Evolutionary conservation across 2,888 invertebrate species (phyloP).

Genomic region (Stratiomys singularior): DNA sequence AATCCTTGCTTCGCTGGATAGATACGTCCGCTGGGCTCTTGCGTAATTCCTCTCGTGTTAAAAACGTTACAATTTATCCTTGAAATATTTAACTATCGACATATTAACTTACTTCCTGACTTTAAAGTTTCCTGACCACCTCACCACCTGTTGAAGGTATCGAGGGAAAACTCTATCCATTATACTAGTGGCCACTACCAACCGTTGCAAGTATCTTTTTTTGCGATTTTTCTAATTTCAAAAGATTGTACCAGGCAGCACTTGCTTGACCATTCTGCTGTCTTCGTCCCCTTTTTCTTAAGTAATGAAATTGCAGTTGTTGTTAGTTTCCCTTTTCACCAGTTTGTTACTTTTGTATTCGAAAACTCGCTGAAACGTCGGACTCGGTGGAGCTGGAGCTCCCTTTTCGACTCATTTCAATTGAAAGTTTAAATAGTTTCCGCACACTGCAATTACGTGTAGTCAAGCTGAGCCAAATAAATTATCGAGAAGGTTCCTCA

Average conservation of each 20-base stretch:
- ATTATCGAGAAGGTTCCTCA: conserved; percentile 46
- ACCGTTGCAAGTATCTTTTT: conserved; percentile 22
- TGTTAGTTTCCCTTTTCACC: neutral
- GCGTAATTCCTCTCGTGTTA: too few relatives aligned
- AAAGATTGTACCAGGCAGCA: conserved; percentile 22
- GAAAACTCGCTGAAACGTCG: neutral
- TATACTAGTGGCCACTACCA: neutral
- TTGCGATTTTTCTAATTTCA: conserved; percentile 37
- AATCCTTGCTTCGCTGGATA: too few relatives aligned
- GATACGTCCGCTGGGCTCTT: too few relatives aligned
- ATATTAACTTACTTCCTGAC: too few relatives aligned
- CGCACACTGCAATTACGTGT: conserved; percentile 48
- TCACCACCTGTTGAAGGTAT: too few relatives aligned
- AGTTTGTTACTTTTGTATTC: conserved; percentile 4
- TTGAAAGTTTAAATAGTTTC: conserved; percentile 43
- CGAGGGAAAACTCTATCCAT: neutral
- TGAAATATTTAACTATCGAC: too few relatives aligned
- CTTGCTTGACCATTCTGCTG: conserved; percentile 33
- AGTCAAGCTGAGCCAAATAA: conserved; percentile 47
- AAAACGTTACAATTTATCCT: too few relatives aligned
- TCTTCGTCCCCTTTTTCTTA: conserved; percentile 20
- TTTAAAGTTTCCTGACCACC: too few relatives aligned
- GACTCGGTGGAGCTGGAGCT: neutral
- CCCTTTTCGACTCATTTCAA: conserved; percentile 34
- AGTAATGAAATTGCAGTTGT: neutral